A percentile compares a stretch with the other conserved stretches of the same genome.
Evolutionary conservation across 2,113 vertebrate species (phyloP).

Genomic region (Propithecus coquereli): DNA sequence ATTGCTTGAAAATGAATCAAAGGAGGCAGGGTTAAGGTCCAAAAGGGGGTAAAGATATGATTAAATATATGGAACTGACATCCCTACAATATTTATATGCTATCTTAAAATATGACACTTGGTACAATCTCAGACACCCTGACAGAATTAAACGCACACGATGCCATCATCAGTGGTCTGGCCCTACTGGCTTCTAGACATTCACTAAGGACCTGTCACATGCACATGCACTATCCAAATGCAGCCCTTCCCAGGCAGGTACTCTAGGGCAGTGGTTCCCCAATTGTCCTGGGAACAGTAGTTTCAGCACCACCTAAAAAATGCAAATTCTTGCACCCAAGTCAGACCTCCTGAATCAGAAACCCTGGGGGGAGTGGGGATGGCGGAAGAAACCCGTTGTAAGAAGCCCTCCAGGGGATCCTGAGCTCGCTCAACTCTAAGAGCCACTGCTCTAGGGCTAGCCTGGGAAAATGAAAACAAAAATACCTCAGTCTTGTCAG

Average conservation of each 20-base stretch:
- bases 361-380: not conserved
- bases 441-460: not conserved
- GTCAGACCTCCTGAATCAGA: not conserved
- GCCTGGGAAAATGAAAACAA: not conserved
- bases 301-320: not conserved
- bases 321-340: not conserved
- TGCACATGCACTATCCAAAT: fast-evolving
- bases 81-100: fast-evolving
- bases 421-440: not conserved
- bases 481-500: not conserved
- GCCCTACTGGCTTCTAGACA: fast-evolving
- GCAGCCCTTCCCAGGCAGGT: not conserved
- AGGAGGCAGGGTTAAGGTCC: not conserved
- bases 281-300: not conserved
- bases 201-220: not conserved
- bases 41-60: not conserved
- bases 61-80: not conserved
- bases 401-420: not conserved
- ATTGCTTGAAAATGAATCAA: not conserved
- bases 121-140: not conserved
- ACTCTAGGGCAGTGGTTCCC: not conserved
- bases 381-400: no score
- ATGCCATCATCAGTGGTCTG: fast-evolving
- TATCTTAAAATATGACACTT: not conserved
- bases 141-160: not conserved